Evolutionary conservation across 2,797 vertebrate species (phyloP).

Genomic region (Strix occidentalis): DNA sequence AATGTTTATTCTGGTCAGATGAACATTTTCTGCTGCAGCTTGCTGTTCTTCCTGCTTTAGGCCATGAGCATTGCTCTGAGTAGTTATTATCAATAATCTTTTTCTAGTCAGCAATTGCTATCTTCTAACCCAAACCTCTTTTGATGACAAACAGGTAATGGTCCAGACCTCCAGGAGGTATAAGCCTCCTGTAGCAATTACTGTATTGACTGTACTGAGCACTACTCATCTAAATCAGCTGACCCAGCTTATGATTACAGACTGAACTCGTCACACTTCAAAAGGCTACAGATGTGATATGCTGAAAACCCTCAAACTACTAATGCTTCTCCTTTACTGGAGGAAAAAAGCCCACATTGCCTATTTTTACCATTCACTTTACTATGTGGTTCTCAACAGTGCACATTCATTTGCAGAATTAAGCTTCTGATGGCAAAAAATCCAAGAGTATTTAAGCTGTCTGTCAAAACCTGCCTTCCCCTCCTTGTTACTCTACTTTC

Average conservation of each 20-base stretch:
- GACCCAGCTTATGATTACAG: not conserved
- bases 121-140: not conserved
- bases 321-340: not conserved
- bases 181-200: not conserved
- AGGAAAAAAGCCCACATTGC: not conserved
- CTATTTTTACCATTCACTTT: not conserved
- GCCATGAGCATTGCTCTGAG: not conserved
- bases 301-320: not conserved
- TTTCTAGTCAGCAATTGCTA: not conserved
- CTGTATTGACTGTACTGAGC: not conserved
- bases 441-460: not conserved
- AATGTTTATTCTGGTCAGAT: not conserved
- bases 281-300: not conserved
- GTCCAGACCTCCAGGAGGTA: not conserved
- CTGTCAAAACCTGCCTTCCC: not conserved
- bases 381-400: not conserved
- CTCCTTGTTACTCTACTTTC: not conserved
- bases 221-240: not conserved
- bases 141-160: not conserved
- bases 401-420: not conserved
- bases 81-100: not conserved
- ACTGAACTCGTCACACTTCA: not conserved
- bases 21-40: not conserved
- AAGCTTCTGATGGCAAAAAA: not conserved
- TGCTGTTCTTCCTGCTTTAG: not conserved